Evolutionary conservation across 2,113 vertebrate species (phyloP).

Genomic region (Halichoeres trimaculatus): DNA sequence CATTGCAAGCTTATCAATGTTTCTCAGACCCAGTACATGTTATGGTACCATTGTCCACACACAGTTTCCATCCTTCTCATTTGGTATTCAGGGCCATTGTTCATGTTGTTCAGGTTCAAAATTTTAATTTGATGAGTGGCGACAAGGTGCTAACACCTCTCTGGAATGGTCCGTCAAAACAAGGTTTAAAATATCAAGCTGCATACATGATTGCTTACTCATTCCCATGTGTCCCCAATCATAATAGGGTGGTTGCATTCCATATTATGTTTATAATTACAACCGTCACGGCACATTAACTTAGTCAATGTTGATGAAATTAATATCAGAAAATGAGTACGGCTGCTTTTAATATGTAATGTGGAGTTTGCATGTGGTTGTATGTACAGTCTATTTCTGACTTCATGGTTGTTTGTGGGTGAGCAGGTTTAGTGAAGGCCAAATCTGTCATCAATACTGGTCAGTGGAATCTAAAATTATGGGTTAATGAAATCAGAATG

Average conservation of each 20-base stretch:
- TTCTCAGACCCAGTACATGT: neutral
- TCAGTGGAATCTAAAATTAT: conserved; percentile 14
- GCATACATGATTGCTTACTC: conserved; percentile 66
- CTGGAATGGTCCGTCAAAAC: conserved; percentile 65
- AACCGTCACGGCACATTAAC: conserved; percentile 75
- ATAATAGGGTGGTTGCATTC: conserved; percentile 70
- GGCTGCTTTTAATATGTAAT: conserved; percentile 36
- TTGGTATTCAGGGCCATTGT: conserved; percentile 49
- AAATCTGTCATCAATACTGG: neutral
- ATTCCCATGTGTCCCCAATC: conserved; percentile 67
- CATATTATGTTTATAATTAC: conserved; percentile 78
- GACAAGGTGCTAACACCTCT: conserved; percentile 65
- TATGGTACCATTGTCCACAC: conserved; percentile 22
- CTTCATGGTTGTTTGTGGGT: conserved; percentile 14
- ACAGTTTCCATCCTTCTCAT: conserved; percentile 21
- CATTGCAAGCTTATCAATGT: no score
- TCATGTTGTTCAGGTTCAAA: conserved; percentile 61
- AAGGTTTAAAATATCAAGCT: conserved; percentile 70
- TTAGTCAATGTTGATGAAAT: conserved; percentile 74
- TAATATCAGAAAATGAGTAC: conserved; percentile 64
- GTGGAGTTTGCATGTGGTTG: conserved; percentile 21
- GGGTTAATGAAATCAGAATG: conserved; percentile 33
- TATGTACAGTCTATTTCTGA: conserved; percentile 12
- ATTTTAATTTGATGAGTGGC: conserved; percentile 65
- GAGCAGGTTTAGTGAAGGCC: neutral